Evolutionary conservation across 2,888 invertebrate species (phyloP).

Genomic region (Phyto melanocephala): DNA sequence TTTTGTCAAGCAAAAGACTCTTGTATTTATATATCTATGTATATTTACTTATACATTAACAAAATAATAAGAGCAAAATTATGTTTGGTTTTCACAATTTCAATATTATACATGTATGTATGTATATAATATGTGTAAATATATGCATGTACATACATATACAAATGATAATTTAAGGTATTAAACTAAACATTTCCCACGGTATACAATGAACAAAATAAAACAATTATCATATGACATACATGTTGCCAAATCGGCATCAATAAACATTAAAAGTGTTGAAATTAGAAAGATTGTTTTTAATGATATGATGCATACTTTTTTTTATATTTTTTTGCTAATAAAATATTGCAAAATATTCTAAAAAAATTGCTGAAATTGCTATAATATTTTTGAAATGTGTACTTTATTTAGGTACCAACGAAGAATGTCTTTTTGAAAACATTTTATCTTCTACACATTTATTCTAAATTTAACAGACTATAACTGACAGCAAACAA

Average conservation of each 20-base stretch:
- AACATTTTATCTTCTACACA: neutral
- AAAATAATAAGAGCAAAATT: neutral
- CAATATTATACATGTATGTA: too few relatives aligned
- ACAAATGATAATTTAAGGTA: conserved; percentile 27
- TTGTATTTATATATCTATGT: too few relatives aligned
- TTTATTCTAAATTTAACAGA: conserved; percentile 35
- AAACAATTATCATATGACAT: neutral
- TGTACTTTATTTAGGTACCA: neutral
- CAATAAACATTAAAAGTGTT: conserved; percentile 1
- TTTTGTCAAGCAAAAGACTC: conserved; percentile 8
- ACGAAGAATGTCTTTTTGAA: neutral
- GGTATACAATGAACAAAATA: conserved; percentile 3
- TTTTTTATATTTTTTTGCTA: too few relatives aligned
- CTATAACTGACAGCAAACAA: conserved; percentile 12
- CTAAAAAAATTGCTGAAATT: conserved; percentile 1
- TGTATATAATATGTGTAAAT: too few relatives aligned
- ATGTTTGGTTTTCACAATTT: too few relatives aligned
- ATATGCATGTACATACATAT: too few relatives aligned
- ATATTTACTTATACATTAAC: too few relatives aligned
- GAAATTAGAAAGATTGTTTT: conserved; percentile 2
- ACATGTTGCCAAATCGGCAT: conserved; percentile 20
- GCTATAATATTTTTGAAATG: too few relatives aligned
- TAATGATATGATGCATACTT: neutral
- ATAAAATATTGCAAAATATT: neutral
- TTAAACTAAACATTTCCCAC: conserved; percentile 27